Evolutionary conservation across 2,888 invertebrate species (phyloP).

Genomic region (Chamaedrilus cognettii): DNA sequence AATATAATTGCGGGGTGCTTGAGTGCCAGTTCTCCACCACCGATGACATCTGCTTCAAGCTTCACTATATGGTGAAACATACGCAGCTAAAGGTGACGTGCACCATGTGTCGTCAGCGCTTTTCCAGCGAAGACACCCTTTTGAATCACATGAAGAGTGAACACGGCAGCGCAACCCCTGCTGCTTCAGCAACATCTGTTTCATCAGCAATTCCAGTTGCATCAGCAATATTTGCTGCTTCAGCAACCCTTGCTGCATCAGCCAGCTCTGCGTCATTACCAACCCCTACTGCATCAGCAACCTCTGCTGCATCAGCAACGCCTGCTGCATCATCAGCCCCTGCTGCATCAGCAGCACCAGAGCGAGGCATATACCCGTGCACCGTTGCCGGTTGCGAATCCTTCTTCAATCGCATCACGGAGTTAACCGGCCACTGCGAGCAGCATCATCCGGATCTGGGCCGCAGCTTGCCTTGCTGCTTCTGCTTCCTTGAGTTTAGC

Average conservation of each 20-base stretch:
- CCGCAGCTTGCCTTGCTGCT: slow-evolving; percentile 18
- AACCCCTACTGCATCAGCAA: neutral
- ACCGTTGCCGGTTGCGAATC: neutral
- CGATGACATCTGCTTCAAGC: slow-evolving; percentile 12
- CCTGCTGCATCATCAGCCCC: too few species aligned
- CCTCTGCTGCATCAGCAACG: too few species aligned
- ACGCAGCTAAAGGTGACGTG: slow-evolving; percentile 12
- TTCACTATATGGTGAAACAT: slow-evolving; percentile 21
- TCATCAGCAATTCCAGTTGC: too few species aligned
- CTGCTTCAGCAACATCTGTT: too few species aligned
- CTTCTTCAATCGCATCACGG: slow-evolving; percentile 13
- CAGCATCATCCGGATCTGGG: slow-evolving; percentile 5
- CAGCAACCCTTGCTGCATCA: too few species aligned
- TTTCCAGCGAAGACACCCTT: slow-evolving; percentile 12
- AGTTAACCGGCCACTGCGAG: slow-evolving; percentile 5
- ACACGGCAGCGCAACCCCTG: too few species aligned
- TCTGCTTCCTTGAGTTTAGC: slow-evolving; percentile 17
- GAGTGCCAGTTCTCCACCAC: slow-evolving; percentile 6
- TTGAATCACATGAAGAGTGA: slow-evolving; percentile 6
- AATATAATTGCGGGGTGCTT: slow-evolving; percentile 15
- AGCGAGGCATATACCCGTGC: slow-evolving; percentile 14
- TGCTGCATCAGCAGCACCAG: neutral
- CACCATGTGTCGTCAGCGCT: slow-evolving; percentile 8
- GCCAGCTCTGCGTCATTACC: too few species aligned
- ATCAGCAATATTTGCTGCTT: too few species aligned